A percentile compares a stretch with the other conserved stretches of the same genome.
Evolutionary conservation across 2,888 invertebrate species (phyloP).

Genomic region (Blera fallax): DNA sequence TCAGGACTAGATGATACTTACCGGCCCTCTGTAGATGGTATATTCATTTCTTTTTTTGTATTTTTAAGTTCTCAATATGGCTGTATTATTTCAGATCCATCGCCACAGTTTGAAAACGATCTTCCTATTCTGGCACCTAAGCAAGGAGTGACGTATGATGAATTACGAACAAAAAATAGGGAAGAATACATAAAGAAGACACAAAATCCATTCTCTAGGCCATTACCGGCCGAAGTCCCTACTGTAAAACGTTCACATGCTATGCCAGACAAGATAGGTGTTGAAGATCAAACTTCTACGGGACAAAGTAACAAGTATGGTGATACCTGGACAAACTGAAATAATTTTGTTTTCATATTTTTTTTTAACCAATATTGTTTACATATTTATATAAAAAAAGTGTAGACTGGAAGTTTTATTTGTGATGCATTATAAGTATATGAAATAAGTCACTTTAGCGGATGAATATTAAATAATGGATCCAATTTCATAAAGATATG

Average conservation of each 20-base stretch:
- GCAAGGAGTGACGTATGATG: slow-evolving; percentile 86
- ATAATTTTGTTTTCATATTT: slow-evolving; percentile 3
- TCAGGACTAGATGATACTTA: slow-evolving; percentile 85
- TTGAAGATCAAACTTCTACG: background rate
- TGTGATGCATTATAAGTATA: background rate
- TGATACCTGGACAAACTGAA: slow-evolving; percentile 80
- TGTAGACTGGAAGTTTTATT: background rate
- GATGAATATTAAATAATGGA: slow-evolving; percentile 72
- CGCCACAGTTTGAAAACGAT: slow-evolving; percentile 81
- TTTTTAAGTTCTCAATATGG: background rate
- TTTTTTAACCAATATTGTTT: slow-evolving; percentile 15
- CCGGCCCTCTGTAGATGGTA: slow-evolving; percentile 84
- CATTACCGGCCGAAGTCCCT: slow-evolving; percentile 75
- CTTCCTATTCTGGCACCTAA: slow-evolving; percentile 81
- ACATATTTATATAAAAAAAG: background rate
- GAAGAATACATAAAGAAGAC: slow-evolving; percentile 83
- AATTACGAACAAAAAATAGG: slow-evolving; percentile 87
- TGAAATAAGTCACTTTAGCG: background rate
- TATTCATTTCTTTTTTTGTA: slow-evolving; percentile 6
- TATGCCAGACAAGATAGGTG: background rate
- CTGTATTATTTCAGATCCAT: slow-evolving; percentile 74
- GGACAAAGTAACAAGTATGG: slow-evolving; percentile 79
- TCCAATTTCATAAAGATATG: slow-evolving; percentile 90
- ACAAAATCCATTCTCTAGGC: slow-evolving; percentile 76
- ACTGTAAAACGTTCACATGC: slow-evolving; percentile 59